Base-by-base conservation (phyloP, 2,888 invertebrate species). In the Andrena bicolor region DNA sequence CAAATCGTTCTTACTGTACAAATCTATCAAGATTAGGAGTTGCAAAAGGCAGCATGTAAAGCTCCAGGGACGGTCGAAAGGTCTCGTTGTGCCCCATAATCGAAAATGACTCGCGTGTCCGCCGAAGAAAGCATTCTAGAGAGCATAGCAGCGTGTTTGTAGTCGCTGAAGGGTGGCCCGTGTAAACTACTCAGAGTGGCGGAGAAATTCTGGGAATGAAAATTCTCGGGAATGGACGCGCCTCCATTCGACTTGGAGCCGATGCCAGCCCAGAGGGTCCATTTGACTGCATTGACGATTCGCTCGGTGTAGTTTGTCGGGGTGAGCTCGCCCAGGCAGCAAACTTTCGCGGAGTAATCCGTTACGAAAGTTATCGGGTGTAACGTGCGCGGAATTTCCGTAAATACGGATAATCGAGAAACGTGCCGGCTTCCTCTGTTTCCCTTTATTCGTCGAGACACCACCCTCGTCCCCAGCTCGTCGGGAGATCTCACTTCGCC, bases 301-400 rank as follows among this genome's bases (percentile, higher is more conserved):
- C 85, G 81, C 56, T n/a, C 68, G 75, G 80, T 88, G 87, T 88
- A 88, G 87, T 87, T 88, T 80, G 85, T 75, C 77, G 83, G 76
- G 76, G 51, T 60, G 83, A 83, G 80, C 80, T 77, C 49, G 61
- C 48, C 53, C 63, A 48, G 66, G 74, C 78, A 76, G 80, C 56
- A 90, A 91, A 89, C 87, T 89, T 91, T 89, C 86, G 77, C 60
- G 86, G 90, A 80, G 89, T 88, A 89, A 91, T 88, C 89, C 90
- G 90, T 90, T 88, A 89, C 90, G 88, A 91, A 90, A 90, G 90
- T 91, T 91, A 91, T 89, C 91, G 90, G 86, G 85, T 86, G 87
- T 91, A 91, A 91, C 91, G 91, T 90, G 91, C 88, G 82, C 87
- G 82, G 91, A 90, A 90, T 91, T 90, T 89, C 88, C 90, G 89